Evolutionary conservation across 2,113 vertebrate species (phyloP).

Genomic region (Thinocorus orbignyianus): DNA sequence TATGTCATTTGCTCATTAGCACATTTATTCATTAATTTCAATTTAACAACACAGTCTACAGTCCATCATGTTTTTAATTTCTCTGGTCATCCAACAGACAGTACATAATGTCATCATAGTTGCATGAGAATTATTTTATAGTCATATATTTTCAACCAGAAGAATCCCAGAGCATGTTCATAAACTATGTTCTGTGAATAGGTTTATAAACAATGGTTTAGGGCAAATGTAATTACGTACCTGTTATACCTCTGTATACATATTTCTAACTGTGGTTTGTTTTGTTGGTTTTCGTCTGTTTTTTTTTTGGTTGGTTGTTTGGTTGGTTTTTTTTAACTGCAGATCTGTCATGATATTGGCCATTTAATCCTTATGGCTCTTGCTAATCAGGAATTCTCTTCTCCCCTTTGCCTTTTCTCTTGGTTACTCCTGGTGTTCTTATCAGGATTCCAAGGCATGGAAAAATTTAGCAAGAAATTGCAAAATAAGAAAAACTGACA

Average conservation of each 20-base stretch:
- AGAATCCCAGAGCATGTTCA: not conserved
- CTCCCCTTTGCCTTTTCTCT: not conserved
- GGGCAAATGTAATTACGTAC: not conserved
- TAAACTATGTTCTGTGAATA: not conserved
- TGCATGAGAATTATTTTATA: not conserved
- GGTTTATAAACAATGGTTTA: not conserved
- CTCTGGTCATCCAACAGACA: not conserved
- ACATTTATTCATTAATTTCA: not conserved
- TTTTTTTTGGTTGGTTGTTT: not conserved
- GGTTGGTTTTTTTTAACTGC: not conserved
- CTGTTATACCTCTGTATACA: not conserved
- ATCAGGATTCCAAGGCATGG: not conserved
- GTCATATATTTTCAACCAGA: constrained; percentile 1
- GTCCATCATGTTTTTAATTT: not conserved
- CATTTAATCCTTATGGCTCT: not conserved
- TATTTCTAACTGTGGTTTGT: not conserved
- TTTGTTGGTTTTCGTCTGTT: not conserved
- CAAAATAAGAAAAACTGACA: not conserved
- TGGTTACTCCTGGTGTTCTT: not conserved
- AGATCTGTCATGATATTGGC: not conserved
- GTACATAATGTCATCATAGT: not conserved
- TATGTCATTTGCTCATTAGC: not conserved
- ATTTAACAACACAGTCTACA: not conserved
- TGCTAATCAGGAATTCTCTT: not conserved
- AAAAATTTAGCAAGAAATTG: not conserved